Evolutionary conservation across 2,113 vertebrate genomes (phyloP).

Genomic region (Tragelaphus scriptus): DNA sequence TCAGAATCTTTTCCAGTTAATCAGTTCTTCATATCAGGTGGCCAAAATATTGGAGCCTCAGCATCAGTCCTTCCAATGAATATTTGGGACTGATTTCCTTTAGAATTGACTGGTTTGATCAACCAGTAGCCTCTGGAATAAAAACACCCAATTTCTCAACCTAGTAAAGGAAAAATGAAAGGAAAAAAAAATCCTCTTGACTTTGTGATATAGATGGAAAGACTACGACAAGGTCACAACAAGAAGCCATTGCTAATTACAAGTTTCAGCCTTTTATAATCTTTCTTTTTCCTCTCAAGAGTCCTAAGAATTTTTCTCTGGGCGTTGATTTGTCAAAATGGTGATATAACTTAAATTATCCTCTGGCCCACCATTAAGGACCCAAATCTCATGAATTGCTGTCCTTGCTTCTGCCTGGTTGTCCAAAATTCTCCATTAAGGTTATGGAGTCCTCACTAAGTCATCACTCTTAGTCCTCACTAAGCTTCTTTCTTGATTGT

Average conservation of each 20-base stretch:
- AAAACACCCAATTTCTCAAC: background rate
- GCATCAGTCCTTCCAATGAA: no score
- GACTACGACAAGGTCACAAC: background rate
- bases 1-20: no score
- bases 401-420: background rate
- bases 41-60: no score
- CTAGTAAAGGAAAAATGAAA: background rate
- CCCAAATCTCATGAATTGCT: background rate
- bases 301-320: background rate
- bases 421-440: background rate
- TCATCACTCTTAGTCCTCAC: background rate
- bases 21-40: no score
- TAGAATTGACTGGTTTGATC: no score
- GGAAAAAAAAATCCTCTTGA: background rate
- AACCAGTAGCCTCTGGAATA: background rate
- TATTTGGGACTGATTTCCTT: no score
- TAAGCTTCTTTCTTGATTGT: background rate
- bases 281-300: background rate
- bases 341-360: background rate
- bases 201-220: background rate
- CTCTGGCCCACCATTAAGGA: background rate
- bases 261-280: background rate
- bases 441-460: no score
- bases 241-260: background rate
- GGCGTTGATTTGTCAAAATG: conserved; percentile 11